Conservation (phyloP, 2,113 vertebrate species). For the Aramus guarauna region DNA sequence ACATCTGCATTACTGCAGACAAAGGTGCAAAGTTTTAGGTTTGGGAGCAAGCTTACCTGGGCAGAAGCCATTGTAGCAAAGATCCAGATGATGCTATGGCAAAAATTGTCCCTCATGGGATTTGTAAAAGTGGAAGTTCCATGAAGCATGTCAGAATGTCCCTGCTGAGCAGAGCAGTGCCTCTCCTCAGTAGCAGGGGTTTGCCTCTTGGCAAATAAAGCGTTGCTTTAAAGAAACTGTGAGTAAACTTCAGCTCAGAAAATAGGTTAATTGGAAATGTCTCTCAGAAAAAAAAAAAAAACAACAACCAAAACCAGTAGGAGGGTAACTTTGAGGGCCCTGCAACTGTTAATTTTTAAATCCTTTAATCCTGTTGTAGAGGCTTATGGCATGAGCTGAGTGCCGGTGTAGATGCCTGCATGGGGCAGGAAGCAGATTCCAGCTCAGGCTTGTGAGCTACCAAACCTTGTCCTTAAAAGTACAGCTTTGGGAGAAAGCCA, state of each 20-base stretch:
- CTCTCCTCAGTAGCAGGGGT: background rate
- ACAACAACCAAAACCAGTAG: background rate
- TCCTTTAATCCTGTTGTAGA: background rate
- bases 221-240: background rate
- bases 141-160: background rate
- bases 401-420: accelerated
- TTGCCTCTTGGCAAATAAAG: background rate
- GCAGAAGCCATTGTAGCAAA: background rate
- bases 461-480: background rate
- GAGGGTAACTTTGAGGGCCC: background rate
- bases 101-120: background rate
- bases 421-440: background rate
- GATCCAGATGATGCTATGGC: background rate
- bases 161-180: background rate
- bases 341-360: background rate
- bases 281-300: background rate
- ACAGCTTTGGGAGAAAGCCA: background rate
- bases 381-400: background rate
- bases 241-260: background rate
- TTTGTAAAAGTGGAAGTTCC: background rate
- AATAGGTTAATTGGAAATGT: background rate
- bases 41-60: background rate
- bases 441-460: background rate
- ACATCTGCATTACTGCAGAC: background rate
- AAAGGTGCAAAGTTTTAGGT: background rate